Percentiles rank a stretch among this genome's conserved stretches.
Conservation (phyloP, 2,888 invertebrate species). For the Trissolcus brochymenae region DNA sequence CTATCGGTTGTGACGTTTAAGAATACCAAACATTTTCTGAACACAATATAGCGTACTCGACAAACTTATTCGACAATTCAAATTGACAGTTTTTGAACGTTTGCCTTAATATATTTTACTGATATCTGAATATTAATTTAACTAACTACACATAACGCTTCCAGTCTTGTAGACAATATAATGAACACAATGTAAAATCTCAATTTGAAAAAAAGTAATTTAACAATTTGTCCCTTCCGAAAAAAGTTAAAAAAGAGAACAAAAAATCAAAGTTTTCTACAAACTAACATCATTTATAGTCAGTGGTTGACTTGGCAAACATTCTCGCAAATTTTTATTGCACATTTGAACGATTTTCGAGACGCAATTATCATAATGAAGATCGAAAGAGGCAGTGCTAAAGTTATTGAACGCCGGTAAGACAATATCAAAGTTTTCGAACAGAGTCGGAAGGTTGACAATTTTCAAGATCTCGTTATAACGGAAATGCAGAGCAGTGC, state of each 20-base stretch:
- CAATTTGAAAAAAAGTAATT: conserved; percentile 1
- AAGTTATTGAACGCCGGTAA: conserved; percentile 34
- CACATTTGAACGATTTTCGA: conserved; percentile 26
- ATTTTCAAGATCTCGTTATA: too few species aligned
- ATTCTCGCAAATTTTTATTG: conserved; percentile 17
- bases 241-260: too few species aligned
- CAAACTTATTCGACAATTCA: conserved; percentile 30
- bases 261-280: too few species aligned
- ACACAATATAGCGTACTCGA: conserved; percentile 37
- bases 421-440: conserved; percentile 42
- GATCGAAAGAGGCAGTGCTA: conserved; percentile 15
- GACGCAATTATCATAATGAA: conserved; percentile 17
- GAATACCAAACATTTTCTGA: conserved; percentile 25
- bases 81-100: conserved; percentile 21
- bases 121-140: not conserved
- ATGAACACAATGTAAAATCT: too few species aligned
- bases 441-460: conserved; percentile 47
- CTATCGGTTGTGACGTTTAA: too few species aligned
- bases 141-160: too few species aligned
- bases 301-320: not conserved
- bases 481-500: conserved; percentile 54
- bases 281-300: too few species aligned
- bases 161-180: too few species aligned
- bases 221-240: too few species aligned
- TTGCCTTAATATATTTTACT: conserved; percentile 8